Base-by-base conservation (phyloP, 2,888 invertebrate genomes). In the Nomada flava region DNA sequence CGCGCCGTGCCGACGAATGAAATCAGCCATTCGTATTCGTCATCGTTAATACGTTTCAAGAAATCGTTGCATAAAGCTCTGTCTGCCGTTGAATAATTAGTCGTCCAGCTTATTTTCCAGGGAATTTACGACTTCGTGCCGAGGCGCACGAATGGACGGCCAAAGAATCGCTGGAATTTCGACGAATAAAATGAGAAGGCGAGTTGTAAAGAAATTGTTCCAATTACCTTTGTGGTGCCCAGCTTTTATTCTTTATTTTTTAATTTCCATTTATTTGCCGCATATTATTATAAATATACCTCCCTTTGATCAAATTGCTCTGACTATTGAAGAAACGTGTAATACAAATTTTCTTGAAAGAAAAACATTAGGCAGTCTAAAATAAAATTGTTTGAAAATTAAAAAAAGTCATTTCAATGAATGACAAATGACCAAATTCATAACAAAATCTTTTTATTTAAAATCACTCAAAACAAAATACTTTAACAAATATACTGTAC, bases 1-100 rank as follows among this genome's bases (percentile, higher is more conserved):
- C 7, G 15, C 57, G 0, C 26, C 50, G 9, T n/a, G 60, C 44
- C n/a, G 18, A 63, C 36, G 47, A 13, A 47, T 62, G 47, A 63
- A 55, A 63, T 36, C 53, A 20, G 42, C 20, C 42, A 50, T 63
- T 64, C 36, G 23, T 77, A 53, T 52, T 75, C 75, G 50, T 76
- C 76, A 64, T 23, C 63, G 55, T 63, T 64, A 74, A 64, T 74
- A 57, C 26, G 55, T 64, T 59, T 52, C 64, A 52, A 76, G 76
- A 77, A 75, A 76, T 75, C 75, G 42, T 50, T 44, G 50, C 75
- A 75, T 75, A 76, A 76, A 76, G 64, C 50, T 26, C 59, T 65
- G 50, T 59, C 59, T 47, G 50, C 52, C 42, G 44, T 65, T 29
- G 70, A 65, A 70, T 70, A 75, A 70, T 75, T 73, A 29, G 9